Evolutionary conservation across 2,113 vertebrate genomes (phyloP).

Genomic region (Serilophus lunatus): DNA sequence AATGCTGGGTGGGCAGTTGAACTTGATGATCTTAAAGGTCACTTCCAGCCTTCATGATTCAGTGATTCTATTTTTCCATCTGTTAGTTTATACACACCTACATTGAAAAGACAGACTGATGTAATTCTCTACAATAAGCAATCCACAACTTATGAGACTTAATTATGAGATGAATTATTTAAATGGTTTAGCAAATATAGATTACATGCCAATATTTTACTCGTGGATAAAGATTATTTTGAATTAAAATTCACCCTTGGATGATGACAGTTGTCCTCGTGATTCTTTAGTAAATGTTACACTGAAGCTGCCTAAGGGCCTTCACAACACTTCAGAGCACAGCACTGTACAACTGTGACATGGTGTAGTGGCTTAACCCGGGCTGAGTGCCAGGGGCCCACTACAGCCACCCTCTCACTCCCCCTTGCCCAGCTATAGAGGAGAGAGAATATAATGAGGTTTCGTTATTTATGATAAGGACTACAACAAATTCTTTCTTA

Average conservation of each 20-base stretch:
- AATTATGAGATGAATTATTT: neutral
- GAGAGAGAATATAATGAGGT: no score
- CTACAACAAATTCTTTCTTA: no score
- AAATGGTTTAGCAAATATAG: neutral
- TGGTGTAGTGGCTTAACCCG: no score
- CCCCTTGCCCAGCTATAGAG: no score
- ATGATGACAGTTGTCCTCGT: neutral
- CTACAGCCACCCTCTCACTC: no score
- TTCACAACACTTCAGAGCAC: constrained; percentile 27
- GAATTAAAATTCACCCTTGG: neutral
- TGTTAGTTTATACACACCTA: neutral
- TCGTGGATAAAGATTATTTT: neutral
- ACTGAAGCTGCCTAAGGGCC: neutral
- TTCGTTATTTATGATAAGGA: no score
- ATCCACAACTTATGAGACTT: neutral
- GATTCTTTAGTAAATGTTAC: neutral
- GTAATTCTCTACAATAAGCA: neutral
- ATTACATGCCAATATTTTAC: constrained; percentile 7
- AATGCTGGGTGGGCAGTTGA: neutral
- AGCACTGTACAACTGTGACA: neutral
- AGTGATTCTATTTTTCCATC: neutral
- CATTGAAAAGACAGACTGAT: neutral
- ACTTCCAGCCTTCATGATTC: neutral
- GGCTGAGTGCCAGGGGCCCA: no score
- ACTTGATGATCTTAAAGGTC: neutral